Percentiles rank a stretch among this genome's conserved stretches.
Conservation (phyloP, 2,113 vertebrate species). For the Elaphurus davidianus region DNA sequence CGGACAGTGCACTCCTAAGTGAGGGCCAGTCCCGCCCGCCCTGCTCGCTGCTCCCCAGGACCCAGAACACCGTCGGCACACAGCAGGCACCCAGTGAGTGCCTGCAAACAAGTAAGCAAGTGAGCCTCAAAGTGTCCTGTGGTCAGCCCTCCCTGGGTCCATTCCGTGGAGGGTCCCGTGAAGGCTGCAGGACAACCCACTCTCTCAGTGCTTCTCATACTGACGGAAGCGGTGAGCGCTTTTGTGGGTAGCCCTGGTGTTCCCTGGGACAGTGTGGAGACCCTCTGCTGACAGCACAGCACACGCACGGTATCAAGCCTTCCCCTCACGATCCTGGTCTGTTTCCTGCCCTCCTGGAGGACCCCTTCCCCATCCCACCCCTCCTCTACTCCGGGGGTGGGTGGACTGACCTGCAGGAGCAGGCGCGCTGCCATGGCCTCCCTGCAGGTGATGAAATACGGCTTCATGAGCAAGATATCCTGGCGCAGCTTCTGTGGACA, state of each 20-base stretch:
- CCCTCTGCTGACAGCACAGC: background rate
- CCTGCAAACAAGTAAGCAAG: rapidly evolving
- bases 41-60: background rate
- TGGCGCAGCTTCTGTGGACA: conserved; percentile 94
- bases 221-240: background rate
- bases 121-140: background rate
- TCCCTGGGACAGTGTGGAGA: background rate
- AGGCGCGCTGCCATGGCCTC: conserved; percentile 97
- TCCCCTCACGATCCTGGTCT: background rate
- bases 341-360: background rate
- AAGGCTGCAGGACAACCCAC: background rate
- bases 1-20: background rate
- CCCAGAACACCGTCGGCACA: background rate
- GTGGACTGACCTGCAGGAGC: conserved; percentile 89
- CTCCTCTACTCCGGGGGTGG: background rate
- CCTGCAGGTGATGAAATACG: conserved; percentile 98
- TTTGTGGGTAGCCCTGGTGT: background rate
- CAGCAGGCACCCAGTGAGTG: background rate
- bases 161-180: rapidly evolving
- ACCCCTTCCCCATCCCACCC: background rate
- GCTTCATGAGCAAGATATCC: conserved; percentile 98
- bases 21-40: background rate
- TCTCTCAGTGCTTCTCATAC: background rate
- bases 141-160: background rate
- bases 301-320: too few relatives aligned